Conservation (phyloP, 1,140 invertebrate genomes). For the Magallana ariakensis region DNA sequence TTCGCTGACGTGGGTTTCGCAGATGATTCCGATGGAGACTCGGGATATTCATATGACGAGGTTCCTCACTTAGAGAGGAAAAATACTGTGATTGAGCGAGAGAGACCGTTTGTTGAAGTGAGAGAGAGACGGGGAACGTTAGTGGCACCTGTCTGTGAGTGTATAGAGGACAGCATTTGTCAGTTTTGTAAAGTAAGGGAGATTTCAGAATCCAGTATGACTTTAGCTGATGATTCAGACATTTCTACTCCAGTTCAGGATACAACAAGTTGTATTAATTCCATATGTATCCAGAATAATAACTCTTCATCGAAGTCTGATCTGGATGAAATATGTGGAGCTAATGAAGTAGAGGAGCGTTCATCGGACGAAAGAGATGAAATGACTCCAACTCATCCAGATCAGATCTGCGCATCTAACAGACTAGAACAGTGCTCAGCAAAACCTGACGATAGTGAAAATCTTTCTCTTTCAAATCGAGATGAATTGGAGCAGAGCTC, state of each 20-base stretch:
- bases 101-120: neutral
- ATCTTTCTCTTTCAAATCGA: too few species aligned
- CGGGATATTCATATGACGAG: neutral
- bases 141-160: neutral
- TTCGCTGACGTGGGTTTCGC: neutral
- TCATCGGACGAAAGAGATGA: too few species aligned
- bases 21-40: conserved; percentile 13
- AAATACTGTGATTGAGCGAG: conserved; percentile 8
- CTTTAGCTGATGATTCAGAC: neutral
- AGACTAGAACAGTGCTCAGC: neutral
- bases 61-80: neutral
- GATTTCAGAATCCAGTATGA: neutral
- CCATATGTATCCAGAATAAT: too few species aligned
- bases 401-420: neutral
- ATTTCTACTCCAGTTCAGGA: neutral
- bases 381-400: neutral
- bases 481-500: too few species aligned
- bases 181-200: conserved; percentile 1
- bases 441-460: too few species aligned
- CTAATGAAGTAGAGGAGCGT: too few species aligned
- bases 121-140: conserved; percentile 1
- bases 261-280: neutral
- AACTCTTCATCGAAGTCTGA: too few species aligned
- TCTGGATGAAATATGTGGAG: too few species aligned
- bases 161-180: conserved; percentile 8